A percentile compares a stretch with the other conserved stretches of the same genome.
Evolutionary conservation across 2,888 invertebrate species (phyloP).

Genomic region (Pammene aurita): DNA sequence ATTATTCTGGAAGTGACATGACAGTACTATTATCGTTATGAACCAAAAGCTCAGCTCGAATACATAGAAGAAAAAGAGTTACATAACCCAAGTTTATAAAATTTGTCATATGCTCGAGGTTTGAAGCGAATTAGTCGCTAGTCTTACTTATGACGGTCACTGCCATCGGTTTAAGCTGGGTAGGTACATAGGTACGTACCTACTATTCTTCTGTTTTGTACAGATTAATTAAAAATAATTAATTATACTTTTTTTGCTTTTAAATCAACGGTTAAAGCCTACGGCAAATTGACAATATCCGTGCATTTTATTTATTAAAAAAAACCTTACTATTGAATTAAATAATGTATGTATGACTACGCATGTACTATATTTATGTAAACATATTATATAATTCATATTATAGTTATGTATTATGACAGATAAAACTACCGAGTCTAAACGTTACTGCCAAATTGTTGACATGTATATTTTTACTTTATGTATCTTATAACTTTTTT

Average conservation of each 20-base stretch:
- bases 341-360: background rate
- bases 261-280: no score
- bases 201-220: no score
- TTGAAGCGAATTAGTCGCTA: background rate
- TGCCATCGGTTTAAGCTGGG: slow-evolving; percentile 3
- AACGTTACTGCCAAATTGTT: slow-evolving; percentile 11
- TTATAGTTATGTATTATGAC: background rate
- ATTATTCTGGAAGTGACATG: no score
- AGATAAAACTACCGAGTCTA: background rate
- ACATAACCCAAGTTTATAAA: no score
- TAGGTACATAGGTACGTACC: background rate
- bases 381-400: background rate
- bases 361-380: background rate
- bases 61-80: background rate
- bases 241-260: no score
- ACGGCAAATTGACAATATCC: no score
- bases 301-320: no score
- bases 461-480: background rate
- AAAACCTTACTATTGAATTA: no score
- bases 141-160: slow-evolving; percentile 19
- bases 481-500: background rate
- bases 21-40: no score
- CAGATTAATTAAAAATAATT: no score
- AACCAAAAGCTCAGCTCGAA: no score
- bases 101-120: background rate